Evolutionary conservation across 2,888 invertebrate genomes (phyloP), one percentile per base, ranked within the genome.

Genomic region (Dynastes hyllus): DNA sequence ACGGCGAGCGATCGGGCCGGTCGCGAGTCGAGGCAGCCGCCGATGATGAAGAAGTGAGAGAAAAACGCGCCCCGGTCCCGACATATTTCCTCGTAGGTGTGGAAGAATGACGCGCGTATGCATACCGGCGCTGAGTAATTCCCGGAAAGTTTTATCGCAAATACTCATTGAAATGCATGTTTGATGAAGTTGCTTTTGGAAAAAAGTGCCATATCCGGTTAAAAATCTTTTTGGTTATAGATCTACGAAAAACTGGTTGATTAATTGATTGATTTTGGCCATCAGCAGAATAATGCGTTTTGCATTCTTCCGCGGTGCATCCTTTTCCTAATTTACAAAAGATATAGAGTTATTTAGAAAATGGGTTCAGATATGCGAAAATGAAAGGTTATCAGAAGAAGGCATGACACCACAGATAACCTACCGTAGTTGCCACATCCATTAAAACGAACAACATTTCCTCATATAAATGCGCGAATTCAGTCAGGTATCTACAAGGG

Each of bases 81-180:
- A 40, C 73, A 75, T 75, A 75, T 75, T 75, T 75, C 63, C 61
- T 61, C 50, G 73, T 75, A 61, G 73, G 73, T 75, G 73, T 63
- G 73, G 63, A 61, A 29, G 73, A 75, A 75, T 27, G 73, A 63
- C 61, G 37, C 55, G 29, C 45, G 66, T 29, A 32, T 58, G 45
- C 73, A 61, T 75, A 61, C 40, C 45, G 40, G 8, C 22, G 45
- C 4, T 40, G 27, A 63, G 45, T 37, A 50, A 75, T 75, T 75
- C 73, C 45, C 45, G 40, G 73, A 75, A 71, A 71, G 55, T 71
- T 29, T 22, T 27, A 32, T 29, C 63, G 32, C 55, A 6, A 16
- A 8, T 58, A 58, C 8, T 8, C 8, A 45, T 45, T 45, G 45
- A 45, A 45, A 45, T 45, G 45, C 8, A 11, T 11, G 45, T 45